Base-by-base conservation (phyloP, 2,113 vertebrate species). In the Phyllostomus discolor region DNA sequence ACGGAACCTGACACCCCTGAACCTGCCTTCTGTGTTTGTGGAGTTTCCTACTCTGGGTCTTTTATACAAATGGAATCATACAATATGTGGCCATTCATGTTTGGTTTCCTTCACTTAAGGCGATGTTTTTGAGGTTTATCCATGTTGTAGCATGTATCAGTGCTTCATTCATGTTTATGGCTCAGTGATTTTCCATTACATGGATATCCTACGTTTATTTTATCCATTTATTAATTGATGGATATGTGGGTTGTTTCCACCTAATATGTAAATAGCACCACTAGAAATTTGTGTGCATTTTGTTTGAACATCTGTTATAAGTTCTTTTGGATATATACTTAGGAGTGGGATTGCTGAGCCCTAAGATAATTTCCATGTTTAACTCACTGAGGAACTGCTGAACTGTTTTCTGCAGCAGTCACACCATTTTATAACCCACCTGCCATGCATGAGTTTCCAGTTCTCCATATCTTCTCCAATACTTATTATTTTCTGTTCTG, bases 61-160 rank as follows among this genome's bases (percentile, higher is more conserved):
- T 81, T 80, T 59, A 20, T 14, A 2, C 17, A 9, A 76, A 31
- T 66, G 35, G 22, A 67, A 78, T 85, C 43, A 15, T 31, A 64
- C 28, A 15, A 31, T 31, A 31, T 15, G 62, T 31, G 28, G 12
- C 28, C 62, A 31, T 85, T 67, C 3, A 48, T 67, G 35, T 92
- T 10, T 57, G 35, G 16, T 3, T 67, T 85, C 59, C 85, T 43
- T 46, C 20, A 46, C 10, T 54, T 15, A 54, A 35, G 35, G 1
- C 6, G 3, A 20, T 24, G 31, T 19, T 11, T 67, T 46, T 38
- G 33, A 26, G 62, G n/a, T 41, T 54, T 0, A 31, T 64, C 57
- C 10, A 0, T 1, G 10, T 10, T 8, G 69, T 9, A 10, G 19
- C 19, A 6, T 5, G 0, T 15, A n/a, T 52, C 20, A 9, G 22